These are phyloP conservation scores for Drosophila monieri DNA, from an alignment of 2,888 invertebrate species.

Conservation along the genomic window DNA sequence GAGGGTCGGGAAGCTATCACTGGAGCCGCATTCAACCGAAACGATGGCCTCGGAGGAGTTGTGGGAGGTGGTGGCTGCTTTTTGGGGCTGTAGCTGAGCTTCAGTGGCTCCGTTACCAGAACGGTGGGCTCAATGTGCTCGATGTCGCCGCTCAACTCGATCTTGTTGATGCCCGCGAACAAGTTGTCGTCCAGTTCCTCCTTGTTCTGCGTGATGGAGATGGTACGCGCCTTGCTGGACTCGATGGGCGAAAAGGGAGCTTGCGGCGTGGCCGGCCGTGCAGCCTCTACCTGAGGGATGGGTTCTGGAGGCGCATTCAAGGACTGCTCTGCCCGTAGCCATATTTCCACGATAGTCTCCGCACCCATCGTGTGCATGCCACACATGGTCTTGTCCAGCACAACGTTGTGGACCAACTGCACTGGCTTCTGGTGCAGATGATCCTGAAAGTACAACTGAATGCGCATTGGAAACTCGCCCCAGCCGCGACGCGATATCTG, in stretches of 20 bases:
- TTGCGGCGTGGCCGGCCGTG: not conserved
- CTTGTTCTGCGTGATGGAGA: constrained; percentile 69
- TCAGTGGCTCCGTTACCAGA: constrained; percentile 68
- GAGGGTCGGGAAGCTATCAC: constrained; percentile 40
- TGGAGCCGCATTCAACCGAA: constrained; percentile 31
- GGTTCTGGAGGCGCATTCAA: constrained; percentile 36
- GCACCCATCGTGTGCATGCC: constrained; percentile 93
- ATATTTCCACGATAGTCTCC: constrained; percentile 91
- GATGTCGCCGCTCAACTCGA: constrained; percentile 79
- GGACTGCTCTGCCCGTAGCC: constrained; percentile 84
- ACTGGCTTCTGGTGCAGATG: constrained; percentile 90
- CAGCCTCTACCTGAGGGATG: not conserved
- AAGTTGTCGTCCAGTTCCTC: constrained; percentile 80
- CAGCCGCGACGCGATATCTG: constrained; percentile 94
- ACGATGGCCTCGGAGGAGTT: not conserved
- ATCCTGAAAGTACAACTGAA: constrained; percentile 91
- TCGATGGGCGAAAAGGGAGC: constrained; percentile 4
- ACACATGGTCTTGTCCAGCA: constrained; percentile 92
- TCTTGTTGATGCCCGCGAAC: constrained; percentile 79
- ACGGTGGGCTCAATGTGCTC: constrained; percentile 83
- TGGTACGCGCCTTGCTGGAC: constrained; percentile 55
- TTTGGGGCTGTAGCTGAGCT: constrained; percentile 61
- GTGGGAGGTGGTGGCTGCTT: constrained; percentile 34
- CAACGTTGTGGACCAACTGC: constrained; percentile 91
- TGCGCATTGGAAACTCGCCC: constrained; percentile 95